phyloP scores from a whole-genome alignment of 2,888 invertebrate species.

The Rhingia campestris region DNA sequence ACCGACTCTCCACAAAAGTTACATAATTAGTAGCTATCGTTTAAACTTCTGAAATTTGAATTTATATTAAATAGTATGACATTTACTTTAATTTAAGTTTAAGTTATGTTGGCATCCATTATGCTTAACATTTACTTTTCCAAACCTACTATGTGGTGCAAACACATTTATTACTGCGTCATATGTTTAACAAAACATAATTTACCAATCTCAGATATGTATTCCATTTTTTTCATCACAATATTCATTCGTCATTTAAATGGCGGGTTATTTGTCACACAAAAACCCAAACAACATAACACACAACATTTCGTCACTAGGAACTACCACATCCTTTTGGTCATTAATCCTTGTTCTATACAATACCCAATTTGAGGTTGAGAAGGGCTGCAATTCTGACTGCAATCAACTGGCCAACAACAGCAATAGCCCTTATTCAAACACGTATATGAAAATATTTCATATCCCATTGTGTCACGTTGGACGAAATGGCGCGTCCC shows the following conservation, averaged over 20 bases:
- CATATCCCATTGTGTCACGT: conserved; percentile 39
- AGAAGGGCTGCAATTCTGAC: conserved; percentile 22
- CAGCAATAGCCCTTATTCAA: neutral
- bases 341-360: conserved; percentile 59
- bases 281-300: conserved; percentile 46
- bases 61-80: too few species aligned
- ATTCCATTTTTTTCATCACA: conserved; percentile 29
- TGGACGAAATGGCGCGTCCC: conserved; percentile 27
- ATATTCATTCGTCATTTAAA: conserved; percentile 57
- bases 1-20: too few species aligned
- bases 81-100: too few species aligned
- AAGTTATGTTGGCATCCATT: too few species aligned
- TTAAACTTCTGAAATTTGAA: too few species aligned
- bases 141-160: neutral
- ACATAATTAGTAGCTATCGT: too few species aligned
- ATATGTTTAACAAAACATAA: conserved; percentile 27
- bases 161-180: conserved; percentile 38
- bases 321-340: conserved; percentile 49
- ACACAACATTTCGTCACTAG: conserved; percentile 56
- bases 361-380: conserved; percentile 4
- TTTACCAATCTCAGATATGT: neutral
- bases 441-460: conserved; percentile 51
- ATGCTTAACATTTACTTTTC: neutral
- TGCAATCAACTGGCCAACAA: conserved; percentile 29
- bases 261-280: conserved; percentile 49